Conservation (phyloP, 1,140 invertebrate species). For the Trichonephila clavata region DNA sequence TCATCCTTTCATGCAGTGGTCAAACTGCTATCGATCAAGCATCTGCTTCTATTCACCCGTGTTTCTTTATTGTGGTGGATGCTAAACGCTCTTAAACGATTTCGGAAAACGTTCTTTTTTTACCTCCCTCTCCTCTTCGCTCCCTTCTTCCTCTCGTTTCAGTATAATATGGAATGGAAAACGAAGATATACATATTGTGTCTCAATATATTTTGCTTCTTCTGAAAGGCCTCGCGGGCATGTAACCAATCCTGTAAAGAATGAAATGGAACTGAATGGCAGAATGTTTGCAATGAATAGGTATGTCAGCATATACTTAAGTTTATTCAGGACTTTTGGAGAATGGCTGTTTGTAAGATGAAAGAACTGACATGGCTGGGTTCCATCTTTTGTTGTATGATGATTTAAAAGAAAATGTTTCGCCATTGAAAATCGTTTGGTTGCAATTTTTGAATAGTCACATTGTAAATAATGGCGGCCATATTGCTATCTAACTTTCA, state of each 20-base stretch:
- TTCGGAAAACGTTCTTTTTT: not conserved
- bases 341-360: not conserved
- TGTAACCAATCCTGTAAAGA: not conserved
- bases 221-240: not conserved
- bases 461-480: too few relatives aligned
- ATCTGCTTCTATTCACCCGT: slow-evolving; percentile 24
- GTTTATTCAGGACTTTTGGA: not conserved
- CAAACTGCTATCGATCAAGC: slow-evolving; percentile 66
- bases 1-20: slow-evolving; percentile 63
- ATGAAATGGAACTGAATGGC: not conserved
- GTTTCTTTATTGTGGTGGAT: slow-evolving; percentile 63
- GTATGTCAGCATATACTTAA: not conserved
- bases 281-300: not conserved
- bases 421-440: too few relatives aligned
- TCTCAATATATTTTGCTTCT: not conserved
- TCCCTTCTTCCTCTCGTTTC: not conserved
- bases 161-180: not conserved
- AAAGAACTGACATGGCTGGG: not conserved
- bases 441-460: too few relatives aligned
- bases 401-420: too few relatives aligned
- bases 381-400: too few relatives aligned
- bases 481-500: too few relatives aligned
- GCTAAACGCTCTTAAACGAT: slow-evolving; percentile 66
- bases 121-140: not conserved
- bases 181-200: slow-evolving; percentile 9